Base-by-base conservation (phyloP, 2,113 vertebrate species). In the Penelope pileata region DNA sequence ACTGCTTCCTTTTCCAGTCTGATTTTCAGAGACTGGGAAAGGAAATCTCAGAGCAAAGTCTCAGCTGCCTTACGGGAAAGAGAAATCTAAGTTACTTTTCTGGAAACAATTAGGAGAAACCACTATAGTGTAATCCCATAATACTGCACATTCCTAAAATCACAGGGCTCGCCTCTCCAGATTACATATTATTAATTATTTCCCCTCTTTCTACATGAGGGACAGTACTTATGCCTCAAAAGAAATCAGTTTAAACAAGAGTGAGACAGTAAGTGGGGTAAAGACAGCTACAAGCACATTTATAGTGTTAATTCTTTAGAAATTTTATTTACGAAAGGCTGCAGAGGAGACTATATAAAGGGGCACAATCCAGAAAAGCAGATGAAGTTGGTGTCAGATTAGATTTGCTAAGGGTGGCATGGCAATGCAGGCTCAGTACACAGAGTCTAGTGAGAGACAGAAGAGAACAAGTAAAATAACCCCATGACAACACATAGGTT, bases 31-130 rank as follows among this genome's bases (percentile, higher is more conserved):
- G 88, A 70, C 76, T 86, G 88, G 50, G 45, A 86, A 75, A 92
- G 78, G 66, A 89, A 87, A 10, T 91, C 67, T 76, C 91, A 77
- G 59, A 87, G 50, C 89, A 88, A 64, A 51, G 48, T 78, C 83
- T 86, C 77, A 75, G 81, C 72, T 83, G 85, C 72, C 22, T 95
- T 91, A 93, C 66, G 83, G 94, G 87, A 88, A 96, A 86, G n/a
- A 10, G 42, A 91, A 76, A 83, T 79, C 56, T 5, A 69, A 85
- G 60, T 86, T 64, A 83, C 64, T 91, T 90, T 91, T 94, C 93
- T 83, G 64, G 91, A 93, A 97, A 90, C 62, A 88, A 94, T 93
- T 80, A 95, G 29, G 45, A 91, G 60, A 94, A 87, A 54, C 1
- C 11, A 63, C 67, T 82, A 15, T 32, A 69, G 53, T 19, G 12